A percentile compares a stretch with the other conserved stretches of the same genome.
phyloP scores from a whole-genome alignment of 2,888 invertebrate species.

The Crossocerus cetratus region DNA sequence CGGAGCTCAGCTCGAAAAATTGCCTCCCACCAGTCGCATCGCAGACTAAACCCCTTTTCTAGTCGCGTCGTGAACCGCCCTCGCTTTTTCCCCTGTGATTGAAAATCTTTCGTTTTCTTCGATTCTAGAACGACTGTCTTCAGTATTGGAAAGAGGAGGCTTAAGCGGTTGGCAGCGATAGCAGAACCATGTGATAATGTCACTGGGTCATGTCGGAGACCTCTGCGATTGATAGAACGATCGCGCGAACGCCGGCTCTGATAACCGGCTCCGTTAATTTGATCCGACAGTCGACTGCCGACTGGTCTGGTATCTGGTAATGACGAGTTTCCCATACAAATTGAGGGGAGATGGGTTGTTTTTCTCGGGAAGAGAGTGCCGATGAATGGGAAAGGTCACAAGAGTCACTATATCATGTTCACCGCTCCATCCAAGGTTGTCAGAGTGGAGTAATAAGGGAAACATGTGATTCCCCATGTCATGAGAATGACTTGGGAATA shows the following conservation, averaged over 20 bases:
- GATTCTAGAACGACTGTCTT: too few relatives aligned
- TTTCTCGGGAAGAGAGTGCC: not conserved
- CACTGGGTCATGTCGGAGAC: constrained; percentile 11
- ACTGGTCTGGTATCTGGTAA: not conserved
- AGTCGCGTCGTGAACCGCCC: constrained; percentile 32
- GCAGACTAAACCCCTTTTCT: constrained; percentile 34
- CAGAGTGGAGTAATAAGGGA: too few relatives aligned
- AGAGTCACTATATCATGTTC: not conserved
- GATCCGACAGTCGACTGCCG: not conserved
- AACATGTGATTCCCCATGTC: too few relatives aligned
- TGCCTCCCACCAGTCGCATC: constrained; percentile 26
- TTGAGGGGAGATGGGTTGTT: too few relatives aligned
- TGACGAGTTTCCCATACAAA: not conserved
- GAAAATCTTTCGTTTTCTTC: constrained; percentile 46
- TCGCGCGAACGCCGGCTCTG: not conserved
- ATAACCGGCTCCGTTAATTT: not conserved
- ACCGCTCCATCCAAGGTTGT: too few relatives aligned
- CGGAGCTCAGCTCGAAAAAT: constrained; percentile 42
- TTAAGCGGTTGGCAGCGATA: too few relatives aligned
- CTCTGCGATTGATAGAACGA: constrained; percentile 14
- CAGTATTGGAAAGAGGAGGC: too few relatives aligned
- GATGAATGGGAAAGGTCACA: not conserved
- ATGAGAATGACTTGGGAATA: too few relatives aligned
- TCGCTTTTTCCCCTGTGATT: constrained; percentile 49
- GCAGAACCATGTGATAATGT: constrained; percentile 21